Base-by-base conservation (phyloP, 2,113 vertebrate genomes). In the Neogobius melanostomus region DNA sequence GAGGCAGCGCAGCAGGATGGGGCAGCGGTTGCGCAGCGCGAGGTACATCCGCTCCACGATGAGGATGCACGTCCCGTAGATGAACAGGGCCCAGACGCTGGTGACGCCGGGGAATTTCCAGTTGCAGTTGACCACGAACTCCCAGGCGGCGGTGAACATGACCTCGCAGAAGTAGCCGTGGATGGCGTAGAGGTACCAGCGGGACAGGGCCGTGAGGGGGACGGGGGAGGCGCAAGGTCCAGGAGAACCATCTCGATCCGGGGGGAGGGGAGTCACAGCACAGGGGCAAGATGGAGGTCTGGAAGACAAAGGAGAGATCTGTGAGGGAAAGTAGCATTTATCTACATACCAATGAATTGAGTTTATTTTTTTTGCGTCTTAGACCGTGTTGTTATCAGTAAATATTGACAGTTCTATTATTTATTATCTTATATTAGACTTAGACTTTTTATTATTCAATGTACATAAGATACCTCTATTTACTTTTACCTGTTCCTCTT, bases 111-210 rank as follows among this genome's bases (percentile, higher is more conserved):
- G 97, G 76, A 99, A 98, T 83, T 98, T 98, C 97, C 97, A 99
- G 93, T 98, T 98, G 82, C 94, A 95, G 91, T 97, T 94, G 69
- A 96, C 94, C 73, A 95, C 96, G 45, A 98, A 99, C 67, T 98
- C 97, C 97, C 97, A 99, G 77, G 96, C 95, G 0, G 97, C 97
- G 0, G 97, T 99, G 92, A 99, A 99, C 96, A 99, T 98, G 84
- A 99, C 97, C 91, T 99, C 97, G 59, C 97, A 99, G 92, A 99
- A 98, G 88, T 98, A 99, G 82, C 97, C 97, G 0, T 98, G 97
- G 91, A 99, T 99, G 87, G 97, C 97, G 0, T 99, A 99, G 59
- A 99, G 94, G 90, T 99, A 99, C 97, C 97, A 99, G 70, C 97
- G 96, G 1, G 96, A 98, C 80, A 97, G 94, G 0, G 93, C 91